These are phyloP conservation scores for Strix aluco DNA, from an alignment of 2,113 vertebrate species.

Conservation along the genomic window DNA sequence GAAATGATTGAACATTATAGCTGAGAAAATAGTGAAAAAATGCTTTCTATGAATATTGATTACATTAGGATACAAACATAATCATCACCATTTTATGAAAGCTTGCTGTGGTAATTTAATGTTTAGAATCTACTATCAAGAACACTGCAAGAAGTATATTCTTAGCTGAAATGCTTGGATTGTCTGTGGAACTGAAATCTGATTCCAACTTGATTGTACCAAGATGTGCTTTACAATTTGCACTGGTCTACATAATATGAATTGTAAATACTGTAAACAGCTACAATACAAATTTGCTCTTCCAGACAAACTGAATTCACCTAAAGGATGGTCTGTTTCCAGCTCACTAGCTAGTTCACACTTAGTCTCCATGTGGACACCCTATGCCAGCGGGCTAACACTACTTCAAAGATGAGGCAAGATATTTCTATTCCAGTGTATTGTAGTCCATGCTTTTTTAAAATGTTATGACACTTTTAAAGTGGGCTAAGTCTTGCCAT, in stretches of 20 bases:
- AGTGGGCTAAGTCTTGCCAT: not conserved
- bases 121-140: not conserved
- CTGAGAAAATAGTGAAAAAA: not conserved
- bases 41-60: not conserved
- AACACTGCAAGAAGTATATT: not conserved
- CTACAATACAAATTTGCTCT: not conserved
- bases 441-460: not conserved
- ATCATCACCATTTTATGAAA: not conserved
- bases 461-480: not conserved
- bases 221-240: slow-evolving; percentile 1
- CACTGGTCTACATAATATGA: not conserved
- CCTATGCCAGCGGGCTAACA: not conserved
- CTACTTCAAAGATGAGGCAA: not conserved
- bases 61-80: slow-evolving; percentile 1
- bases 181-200: not conserved
- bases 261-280: not conserved
- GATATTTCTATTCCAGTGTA: not conserved
- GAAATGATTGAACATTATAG: not conserved
- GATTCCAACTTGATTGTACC: slow-evolving; percentile 20
- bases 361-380: not conserved
- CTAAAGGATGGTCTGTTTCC: not conserved
- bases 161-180: not conserved
- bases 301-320: not conserved
- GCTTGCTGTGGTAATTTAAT: not conserved
- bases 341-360: not conserved